A percentile compares a stretch with the other conserved stretches of the same genome.
phyloP scores from a whole-genome alignment of 2,113 vertebrate species.

The Morone saxatilis region DNA sequence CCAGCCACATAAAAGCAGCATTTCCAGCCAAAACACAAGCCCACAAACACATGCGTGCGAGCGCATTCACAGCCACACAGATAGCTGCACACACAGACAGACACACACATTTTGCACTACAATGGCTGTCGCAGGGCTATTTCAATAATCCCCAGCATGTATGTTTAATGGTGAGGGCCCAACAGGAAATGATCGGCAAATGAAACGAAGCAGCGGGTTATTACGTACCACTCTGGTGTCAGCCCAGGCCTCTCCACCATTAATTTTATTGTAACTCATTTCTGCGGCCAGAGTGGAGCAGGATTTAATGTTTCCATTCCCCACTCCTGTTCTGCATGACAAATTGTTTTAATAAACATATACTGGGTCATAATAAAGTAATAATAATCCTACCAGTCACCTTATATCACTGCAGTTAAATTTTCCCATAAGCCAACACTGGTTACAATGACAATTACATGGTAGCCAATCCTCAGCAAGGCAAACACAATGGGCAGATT shows the following conservation, averaged over 20 bases:
- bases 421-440: constrained; percentile 95
- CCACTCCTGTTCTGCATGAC: constrained; percentile 99
- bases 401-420: constrained; percentile 99
- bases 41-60: neutral
- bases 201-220: constrained; percentile 90
- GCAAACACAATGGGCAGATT: constrained; percentile 98
- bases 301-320: constrained; percentile 99
- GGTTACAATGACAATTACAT: constrained; percentile 99
- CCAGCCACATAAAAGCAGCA: constrained; percentile 65
- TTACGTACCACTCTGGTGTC: constrained; percentile 86
- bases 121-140: constrained; percentile 84
- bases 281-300: constrained; percentile 94
- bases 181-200: constrained; percentile 95
- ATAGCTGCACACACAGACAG: neutral
- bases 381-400: constrained; percentile 99
- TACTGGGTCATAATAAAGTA: constrained; percentile 99
- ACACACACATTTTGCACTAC: constrained; percentile 80
- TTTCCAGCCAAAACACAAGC: constrained; percentile 56
- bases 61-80: neutral
- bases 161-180: constrained; percentile 94
- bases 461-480: constrained; percentile 92
- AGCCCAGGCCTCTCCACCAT: constrained; percentile 87
- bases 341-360: constrained; percentile 99
- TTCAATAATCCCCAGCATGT: constrained; percentile 89
- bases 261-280: constrained; percentile 97